Evolutionary conservation across 2,113 vertebrate species (phyloP), one percentile per base, ranked within the genome.

Genomic region (Elanoides forficatus): DNA sequence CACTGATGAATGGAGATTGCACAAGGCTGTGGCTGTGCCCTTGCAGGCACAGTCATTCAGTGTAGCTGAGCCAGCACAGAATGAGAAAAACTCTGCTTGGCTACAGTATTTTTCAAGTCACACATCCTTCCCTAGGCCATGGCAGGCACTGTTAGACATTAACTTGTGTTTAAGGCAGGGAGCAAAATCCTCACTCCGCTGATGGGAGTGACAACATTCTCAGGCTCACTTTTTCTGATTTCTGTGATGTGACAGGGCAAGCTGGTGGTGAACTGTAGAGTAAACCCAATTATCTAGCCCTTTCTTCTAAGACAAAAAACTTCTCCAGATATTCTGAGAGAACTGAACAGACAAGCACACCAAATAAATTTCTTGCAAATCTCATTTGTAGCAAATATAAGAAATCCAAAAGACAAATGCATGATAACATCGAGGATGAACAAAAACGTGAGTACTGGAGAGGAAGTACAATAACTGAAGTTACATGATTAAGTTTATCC

Each of bases 1-100:
- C 48, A 14, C 80, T 95, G 90, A 80, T 97, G 93, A 96, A 93
- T 94, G 93, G 87, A 95, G 90, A 88, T 94, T 95, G 85, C 93
- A 72, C 90, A 93, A 93, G 85, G 48, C 90, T 59, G 50, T 42
- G 82, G 42, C 55, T 95, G 48, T 94, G 88, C 71, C 85, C 93
- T 96, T 88, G 88, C 66, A 59, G 91, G 92, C 95, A 92, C 73
- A 80, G 81, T 90, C 85, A 93, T 85, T 88, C 84, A 90, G 87
- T n/a, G 63, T 42, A 90, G 90, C 93, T 96, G 92, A 96, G 85
- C 75, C 92, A 95, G 81, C 74, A 85, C 40, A 87, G 78, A 94
- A 75, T 5, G 15, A 96, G 95, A 93, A 92, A 87, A 95, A 65
- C 81, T 87, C 30, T 45, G 32, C 72, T 68, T 71, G 81, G 52